Percentiles rank a stretch among this genome's conserved stretches.
Conservation (phyloP, 2,113 vertebrate genomes). For the Gasterosteus nipponicus region DNA sequence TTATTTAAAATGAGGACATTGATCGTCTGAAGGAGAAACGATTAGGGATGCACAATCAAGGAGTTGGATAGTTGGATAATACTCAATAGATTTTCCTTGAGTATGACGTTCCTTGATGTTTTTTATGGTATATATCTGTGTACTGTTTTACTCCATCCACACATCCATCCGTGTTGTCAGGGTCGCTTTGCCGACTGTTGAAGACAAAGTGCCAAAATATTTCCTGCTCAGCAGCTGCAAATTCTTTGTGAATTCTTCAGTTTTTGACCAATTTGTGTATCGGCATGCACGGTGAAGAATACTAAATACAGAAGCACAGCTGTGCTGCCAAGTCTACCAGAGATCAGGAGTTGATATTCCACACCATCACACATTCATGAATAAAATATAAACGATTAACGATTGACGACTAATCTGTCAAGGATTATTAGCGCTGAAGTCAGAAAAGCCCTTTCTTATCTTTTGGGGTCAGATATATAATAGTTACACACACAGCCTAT, state of each 20-base stretch:
- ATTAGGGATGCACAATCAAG: constrained; percentile 38
- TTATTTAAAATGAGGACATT: constrained; percentile 47
- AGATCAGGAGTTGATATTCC: constrained; percentile 10
- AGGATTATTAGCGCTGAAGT: constrained; percentile 14
- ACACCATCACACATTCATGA: constrained; percentile 19
- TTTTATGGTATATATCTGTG: constrained; percentile 20
- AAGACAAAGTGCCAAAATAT: neutral
- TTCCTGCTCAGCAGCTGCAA: neutral
- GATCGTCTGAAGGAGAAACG: constrained; percentile 3
- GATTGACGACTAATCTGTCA: constrained; percentile 9
- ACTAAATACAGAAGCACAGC: constrained; percentile 15
- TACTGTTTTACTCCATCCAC: neutral
- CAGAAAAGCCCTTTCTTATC: neutral
- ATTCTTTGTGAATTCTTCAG: neutral
- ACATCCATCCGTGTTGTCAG: constrained; percentile 10
- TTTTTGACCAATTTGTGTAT: constrained; percentile 12
- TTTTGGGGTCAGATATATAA: neutral
- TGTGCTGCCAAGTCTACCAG: constrained; percentile 8
- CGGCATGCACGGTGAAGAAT: constrained; percentile 19
- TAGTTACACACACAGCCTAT: neutral
- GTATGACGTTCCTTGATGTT: constrained; percentile 10
- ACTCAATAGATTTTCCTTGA: constrained; percentile 33
- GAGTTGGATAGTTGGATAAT: constrained; percentile 29
- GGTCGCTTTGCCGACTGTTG: neutral
- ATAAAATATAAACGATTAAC: constrained; percentile 32